Evolutionary conservation across 37 sponge, comb jelly and placozoan species (phyloP).

Genomic region (Axinella damicornis): DNA sequence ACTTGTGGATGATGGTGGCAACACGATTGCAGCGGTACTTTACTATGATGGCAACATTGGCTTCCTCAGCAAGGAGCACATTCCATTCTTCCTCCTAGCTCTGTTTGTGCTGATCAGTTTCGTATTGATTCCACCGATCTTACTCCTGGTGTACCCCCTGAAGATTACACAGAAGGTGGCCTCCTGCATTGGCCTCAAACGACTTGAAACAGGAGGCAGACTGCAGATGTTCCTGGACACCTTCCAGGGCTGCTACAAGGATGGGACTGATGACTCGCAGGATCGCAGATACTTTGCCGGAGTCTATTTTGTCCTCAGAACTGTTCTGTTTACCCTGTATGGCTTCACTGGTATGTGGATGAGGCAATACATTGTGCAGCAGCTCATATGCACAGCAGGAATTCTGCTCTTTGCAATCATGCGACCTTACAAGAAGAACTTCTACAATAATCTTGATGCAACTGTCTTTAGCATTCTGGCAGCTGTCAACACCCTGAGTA

Average conservation of each 20-base stretch:
- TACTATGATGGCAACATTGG: conserved; percentile 47
- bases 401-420: conserved; percentile 30
- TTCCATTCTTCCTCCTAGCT: conserved; percentile 42
- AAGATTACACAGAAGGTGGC: neutral
- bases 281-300: conserved; percentile 76
- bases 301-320: conserved; percentile 60
- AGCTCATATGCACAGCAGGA: conserved; percentile 4
- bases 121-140: conserved; percentile 55
- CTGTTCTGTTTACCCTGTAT: conserved; percentile 35
- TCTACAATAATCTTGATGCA: conserved; percentile 59
- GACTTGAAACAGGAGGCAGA: neutral
- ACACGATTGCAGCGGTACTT: neutral
- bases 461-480: conserved; percentile 48
- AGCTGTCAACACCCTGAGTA: conserved; percentile 36
- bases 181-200: too few species aligned
- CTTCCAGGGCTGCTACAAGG: conserved; percentile 73
- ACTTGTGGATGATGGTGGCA: conserved; percentile 5
- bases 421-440: conserved; percentile 66
- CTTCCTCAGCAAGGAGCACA: conserved; percentile 12
- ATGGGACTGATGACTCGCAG: conserved; percentile 22
- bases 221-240: conserved; percentile 44
- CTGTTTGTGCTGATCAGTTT: conserved; percentile 25
- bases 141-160: conserved; percentile 35
- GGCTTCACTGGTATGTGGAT: conserved; percentile 31
- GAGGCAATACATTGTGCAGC: conserved; percentile 24